A percentile compares a stretch with the other conserved stretches of the same genome.
These are phyloP conservation scores for Calliopum simillimum DNA, from an alignment of 2,888 invertebrate genomes.

Conservation along the genomic window DNA sequence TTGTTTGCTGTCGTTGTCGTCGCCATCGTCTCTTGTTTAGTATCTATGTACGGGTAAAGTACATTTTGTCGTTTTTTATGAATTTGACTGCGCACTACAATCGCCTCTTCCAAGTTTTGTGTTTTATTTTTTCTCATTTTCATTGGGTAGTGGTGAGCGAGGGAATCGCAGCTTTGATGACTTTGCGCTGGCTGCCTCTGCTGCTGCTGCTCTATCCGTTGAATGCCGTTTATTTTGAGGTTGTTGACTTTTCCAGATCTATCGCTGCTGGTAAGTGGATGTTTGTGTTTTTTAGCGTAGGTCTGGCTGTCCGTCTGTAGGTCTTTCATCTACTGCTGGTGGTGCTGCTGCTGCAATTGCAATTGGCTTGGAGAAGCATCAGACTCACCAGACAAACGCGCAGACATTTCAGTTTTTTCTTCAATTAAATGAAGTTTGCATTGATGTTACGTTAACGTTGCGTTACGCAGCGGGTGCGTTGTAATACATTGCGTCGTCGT, in stretches of 20 bases:
- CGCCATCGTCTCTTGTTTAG: no score
- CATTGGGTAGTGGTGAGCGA: neutral
- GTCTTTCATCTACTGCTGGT: no score
- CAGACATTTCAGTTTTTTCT: no score
- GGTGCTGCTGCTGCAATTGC: neutral
- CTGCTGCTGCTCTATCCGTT: slow-evolving; percentile 10
- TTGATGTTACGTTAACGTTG: no score
- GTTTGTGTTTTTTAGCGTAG: neutral
- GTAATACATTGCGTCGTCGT: no score
- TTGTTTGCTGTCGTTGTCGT: neutral
- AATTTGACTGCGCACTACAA: no score
- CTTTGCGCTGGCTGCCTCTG: neutral
- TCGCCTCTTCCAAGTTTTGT: no score
- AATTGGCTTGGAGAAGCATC: neutral
- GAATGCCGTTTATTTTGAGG: slow-evolving; percentile 27
- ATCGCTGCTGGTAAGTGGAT: no score
- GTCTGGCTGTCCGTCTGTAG: slow-evolving; percentile 9
- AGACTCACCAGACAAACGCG: no score
- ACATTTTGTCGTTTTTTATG: no score
- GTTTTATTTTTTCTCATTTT: no score
- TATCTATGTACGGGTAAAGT: no score
- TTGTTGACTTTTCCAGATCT: slow-evolving; percentile 30
- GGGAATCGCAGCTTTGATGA: neutral
- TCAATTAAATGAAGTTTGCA: slow-evolving; percentile 15
- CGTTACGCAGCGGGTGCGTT: slow-evolving; percentile 12